Conservation (phyloP, 2,797 vertebrate genomes). For the Petrocephalus schoutedeni region DNA sequence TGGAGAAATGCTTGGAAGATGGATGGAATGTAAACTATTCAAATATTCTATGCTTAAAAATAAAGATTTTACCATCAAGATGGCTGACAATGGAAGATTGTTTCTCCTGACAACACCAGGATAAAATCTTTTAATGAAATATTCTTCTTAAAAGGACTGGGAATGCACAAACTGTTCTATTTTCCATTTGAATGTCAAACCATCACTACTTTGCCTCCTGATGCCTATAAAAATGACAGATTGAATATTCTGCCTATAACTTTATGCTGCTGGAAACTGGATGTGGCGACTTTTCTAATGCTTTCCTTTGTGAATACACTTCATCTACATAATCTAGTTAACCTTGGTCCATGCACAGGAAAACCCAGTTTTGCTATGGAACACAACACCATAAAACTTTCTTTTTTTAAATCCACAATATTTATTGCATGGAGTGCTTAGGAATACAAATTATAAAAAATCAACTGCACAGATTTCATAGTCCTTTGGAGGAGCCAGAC, state of each 20-base stretch:
- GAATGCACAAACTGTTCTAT: background rate
- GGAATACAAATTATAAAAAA: slow-evolving; percentile 60
- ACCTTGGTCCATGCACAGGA: background rate
- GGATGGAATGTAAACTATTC: background rate
- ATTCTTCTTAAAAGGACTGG: background rate
- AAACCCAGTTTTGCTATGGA: background rate
- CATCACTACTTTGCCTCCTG: background rate
- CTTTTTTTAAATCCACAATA: slow-evolving; percentile 52
- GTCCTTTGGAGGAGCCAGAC: slow-evolving; percentile 39
- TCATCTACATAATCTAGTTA: background rate
- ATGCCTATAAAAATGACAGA: background rate
- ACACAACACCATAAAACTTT: slow-evolving; percentile 21
- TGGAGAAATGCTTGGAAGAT: background rate
- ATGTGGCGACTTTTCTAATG: background rate
- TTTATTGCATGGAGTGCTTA: slow-evolving; percentile 63
- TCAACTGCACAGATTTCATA: slow-evolving; percentile 49
- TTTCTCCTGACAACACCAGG: background rate
- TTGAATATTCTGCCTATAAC: background rate
- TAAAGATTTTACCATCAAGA: background rate
- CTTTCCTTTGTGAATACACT: background rate
- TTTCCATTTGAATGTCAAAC: background rate
- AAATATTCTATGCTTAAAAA: background rate
- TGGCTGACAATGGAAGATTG: background rate
- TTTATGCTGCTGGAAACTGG: background rate
- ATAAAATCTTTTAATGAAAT: background rate